Conservation (phyloP, 1,140 invertebrate genomes). For the Psix sp. region DNA sequence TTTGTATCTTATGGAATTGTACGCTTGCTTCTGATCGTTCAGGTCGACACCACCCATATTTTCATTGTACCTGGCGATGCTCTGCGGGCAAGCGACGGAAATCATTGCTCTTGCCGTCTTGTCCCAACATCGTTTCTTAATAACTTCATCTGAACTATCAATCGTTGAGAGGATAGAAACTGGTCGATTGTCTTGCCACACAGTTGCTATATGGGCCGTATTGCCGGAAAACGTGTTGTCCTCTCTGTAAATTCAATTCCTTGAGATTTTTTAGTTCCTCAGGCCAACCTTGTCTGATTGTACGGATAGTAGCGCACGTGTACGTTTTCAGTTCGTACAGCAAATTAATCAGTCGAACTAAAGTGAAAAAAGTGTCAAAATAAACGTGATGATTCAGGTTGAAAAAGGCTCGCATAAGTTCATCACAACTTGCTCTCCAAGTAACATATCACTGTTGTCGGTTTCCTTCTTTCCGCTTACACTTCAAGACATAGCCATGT, state of each 20-base stretch:
- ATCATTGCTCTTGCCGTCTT: background rate
- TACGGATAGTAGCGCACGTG: constrained; percentile 9
- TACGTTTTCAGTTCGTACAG: constrained; percentile 1
- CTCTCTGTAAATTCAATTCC: background rate
- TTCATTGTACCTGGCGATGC: constrained; percentile 1
- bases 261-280: background rate
- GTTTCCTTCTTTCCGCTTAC: constrained; percentile 11
- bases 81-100: constrained; percentile 3
- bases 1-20: constrained; percentile 3
- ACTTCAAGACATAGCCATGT: background rate
- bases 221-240: background rate
- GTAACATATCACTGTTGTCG: constrained; percentile 4
- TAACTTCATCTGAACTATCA: background rate
- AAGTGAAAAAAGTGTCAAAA: constrained; percentile 12
- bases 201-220: background rate
- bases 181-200: no score
- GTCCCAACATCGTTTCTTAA: constrained; percentile 5
- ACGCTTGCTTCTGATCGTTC: constrained; percentile 5
- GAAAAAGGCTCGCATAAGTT: constrained; percentile 13
- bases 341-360: constrained; percentile 2
- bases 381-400: constrained; percentile 4
- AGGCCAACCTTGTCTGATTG: background rate
- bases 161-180: no score
- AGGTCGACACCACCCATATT: constrained; percentile 13
- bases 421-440: constrained; percentile 13